Evolutionary conservation across 2,797 vertebrate genomes (phyloP).

Genomic region (Chrysocyon brachyurus): DNA sequence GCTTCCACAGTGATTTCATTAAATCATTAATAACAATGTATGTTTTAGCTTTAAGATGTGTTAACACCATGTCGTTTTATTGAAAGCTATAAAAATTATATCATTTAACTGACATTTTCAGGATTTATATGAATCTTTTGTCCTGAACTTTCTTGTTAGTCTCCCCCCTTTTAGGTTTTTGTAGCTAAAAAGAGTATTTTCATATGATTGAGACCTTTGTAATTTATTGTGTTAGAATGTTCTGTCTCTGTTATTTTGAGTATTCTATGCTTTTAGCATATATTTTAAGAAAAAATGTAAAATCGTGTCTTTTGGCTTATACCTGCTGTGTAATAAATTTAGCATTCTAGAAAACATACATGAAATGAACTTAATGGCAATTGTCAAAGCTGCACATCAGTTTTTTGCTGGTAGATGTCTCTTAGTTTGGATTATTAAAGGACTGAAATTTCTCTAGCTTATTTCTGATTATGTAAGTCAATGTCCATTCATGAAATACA

Average conservation of each 20-base stretch:
- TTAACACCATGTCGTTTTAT: constrained; percentile 70
- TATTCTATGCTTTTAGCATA: constrained; percentile 41
- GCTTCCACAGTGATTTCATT: constrained; percentile 62
- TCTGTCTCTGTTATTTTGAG: constrained; percentile 59
- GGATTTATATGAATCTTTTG: constrained; percentile 62
- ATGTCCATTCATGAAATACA: background rate
- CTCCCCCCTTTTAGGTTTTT: constrained; percentile 55
- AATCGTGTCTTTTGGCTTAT: background rate
- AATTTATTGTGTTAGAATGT: constrained; percentile 38
- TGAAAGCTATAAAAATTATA: constrained; percentile 67
- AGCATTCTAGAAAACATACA: constrained; percentile 48
- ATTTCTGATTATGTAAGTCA: constrained; percentile 8
- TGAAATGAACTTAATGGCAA: background rate
- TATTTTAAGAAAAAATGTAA: constrained; percentile 55
- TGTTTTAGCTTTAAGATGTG: constrained; percentile 55
- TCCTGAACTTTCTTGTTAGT: constrained; percentile 60
- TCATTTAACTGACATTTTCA: constrained; percentile 69
- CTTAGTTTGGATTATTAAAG: constrained; percentile 48
- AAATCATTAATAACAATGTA: constrained; percentile 64
- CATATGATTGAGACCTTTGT: background rate
- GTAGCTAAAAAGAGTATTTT: constrained; percentile 46
- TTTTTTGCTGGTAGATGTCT: constrained; percentile 4
- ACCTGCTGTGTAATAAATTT: constrained; percentile 38
- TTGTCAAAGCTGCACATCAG: background rate
- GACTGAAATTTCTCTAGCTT: constrained; percentile 2